Conservation (phyloP, 92 coral and sea anemone genomes). For the Bergia puertoricense region DNA sequence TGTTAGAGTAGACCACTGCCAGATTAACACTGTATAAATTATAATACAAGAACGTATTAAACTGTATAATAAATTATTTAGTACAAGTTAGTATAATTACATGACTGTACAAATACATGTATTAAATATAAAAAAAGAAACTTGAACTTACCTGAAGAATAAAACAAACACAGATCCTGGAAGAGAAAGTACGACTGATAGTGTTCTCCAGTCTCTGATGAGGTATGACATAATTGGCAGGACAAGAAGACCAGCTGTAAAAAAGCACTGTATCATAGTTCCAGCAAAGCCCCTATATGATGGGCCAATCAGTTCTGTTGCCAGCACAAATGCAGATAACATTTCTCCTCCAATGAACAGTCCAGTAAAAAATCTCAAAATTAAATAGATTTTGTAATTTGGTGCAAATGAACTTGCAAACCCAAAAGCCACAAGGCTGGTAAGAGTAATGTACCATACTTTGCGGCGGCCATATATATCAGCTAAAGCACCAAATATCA, state of each 20-base stretch:
- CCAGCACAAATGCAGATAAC: constrained; percentile 89
- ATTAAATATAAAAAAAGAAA: neutral
- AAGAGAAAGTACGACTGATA: constrained; percentile 84
- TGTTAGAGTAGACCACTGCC: no score
- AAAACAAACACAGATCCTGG: constrained; percentile 90
- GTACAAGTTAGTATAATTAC: no score
- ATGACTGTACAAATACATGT: neutral
- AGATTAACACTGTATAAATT: no score
- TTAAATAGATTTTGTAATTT: constrained; percentile 61
- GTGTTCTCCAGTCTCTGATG: constrained; percentile 91
- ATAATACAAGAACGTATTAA: no score
- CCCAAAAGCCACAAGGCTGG: constrained; percentile 79
- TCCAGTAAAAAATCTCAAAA: constrained; percentile 88
- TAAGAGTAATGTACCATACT: constrained; percentile 89
- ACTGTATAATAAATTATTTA: no score
- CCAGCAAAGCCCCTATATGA: constrained; percentile 97
- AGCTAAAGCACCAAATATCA: constrained; percentile 85
- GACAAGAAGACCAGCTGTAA: constrained; percentile 87
- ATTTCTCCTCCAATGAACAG: constrained; percentile 92
- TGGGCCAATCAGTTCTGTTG: constrained; percentile 96
- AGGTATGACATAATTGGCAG: constrained; percentile 84
- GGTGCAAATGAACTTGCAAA: constrained; percentile 95
- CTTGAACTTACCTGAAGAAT: constrained; percentile 83
- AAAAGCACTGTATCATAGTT: constrained; percentile 87
- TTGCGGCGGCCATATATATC: constrained; percentile 90